These are phyloP conservation scores for Marmota monax DNA, from an alignment of 2,113 vertebrate genomes.

Conservation along the genomic window DNA sequence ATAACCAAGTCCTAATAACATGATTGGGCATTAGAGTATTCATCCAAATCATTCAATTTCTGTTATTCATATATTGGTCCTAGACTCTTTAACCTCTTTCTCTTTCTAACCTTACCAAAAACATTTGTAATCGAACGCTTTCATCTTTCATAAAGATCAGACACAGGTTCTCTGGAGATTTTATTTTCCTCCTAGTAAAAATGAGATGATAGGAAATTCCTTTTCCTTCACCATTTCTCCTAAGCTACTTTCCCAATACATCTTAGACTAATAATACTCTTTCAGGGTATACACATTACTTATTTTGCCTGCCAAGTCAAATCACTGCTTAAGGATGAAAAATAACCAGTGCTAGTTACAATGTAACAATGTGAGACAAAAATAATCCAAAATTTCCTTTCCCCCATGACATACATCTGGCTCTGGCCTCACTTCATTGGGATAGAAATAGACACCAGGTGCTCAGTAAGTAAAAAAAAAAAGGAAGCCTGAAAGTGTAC, in stretches of 20 bases:
- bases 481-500: not conserved
- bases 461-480: not conserved
- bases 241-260: conserved; percentile 1
- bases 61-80: not conserved
- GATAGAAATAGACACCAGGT: not conserved
- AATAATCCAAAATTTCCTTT: not conserved
- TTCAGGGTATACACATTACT: not conserved
- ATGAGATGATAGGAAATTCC: not conserved
- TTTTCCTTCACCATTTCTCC: not conserved
- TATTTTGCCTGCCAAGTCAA: not conserved
- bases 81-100: not conserved
- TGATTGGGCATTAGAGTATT: not conserved
- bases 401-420: not conserved
- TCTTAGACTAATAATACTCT: not conserved
- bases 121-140: not conserved
- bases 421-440: not conserved
- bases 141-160: not conserved
- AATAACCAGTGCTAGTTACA: not conserved
- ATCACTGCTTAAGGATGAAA: conserved; percentile 47
- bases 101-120: not conserved
- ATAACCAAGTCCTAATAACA: not conserved
- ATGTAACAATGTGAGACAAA: not conserved
- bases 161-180: not conserved
- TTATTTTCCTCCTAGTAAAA: conserved; percentile 21
- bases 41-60: not conserved